Evolutionary conservation across 2,113 vertebrate species (phyloP).

Genomic region (Scatophagus argus): DNA sequence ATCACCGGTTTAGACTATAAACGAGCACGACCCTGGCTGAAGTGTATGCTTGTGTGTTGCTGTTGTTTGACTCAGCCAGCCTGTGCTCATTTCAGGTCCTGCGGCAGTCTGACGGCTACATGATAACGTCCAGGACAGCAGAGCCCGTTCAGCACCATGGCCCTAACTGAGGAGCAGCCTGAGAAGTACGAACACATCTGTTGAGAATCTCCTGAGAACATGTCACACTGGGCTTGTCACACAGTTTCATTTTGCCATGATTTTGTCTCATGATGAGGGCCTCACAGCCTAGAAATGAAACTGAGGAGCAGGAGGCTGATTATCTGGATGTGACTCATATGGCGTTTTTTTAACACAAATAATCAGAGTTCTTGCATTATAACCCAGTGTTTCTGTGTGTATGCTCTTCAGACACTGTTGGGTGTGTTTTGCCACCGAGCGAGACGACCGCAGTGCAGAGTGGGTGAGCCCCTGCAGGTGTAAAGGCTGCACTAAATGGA

Average conservation of each 20-base stretch:
- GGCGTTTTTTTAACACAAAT: background rate
- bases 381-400: too few relatives aligned
- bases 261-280: too few relatives aligned
- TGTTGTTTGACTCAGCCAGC: background rate
- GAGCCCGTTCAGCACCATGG: slow-evolving; percentile 64
- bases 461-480: slow-evolving; percentile 87
- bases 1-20: too few relatives aligned
- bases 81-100: background rate
- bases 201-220: too few relatives aligned
- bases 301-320: too few relatives aligned
- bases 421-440: slow-evolving; percentile 86
- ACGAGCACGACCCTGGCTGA: too few relatives aligned
- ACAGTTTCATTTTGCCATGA: background rate
- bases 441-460: slow-evolving; percentile 81
- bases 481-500: slow-evolving; percentile 87
- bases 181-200: slow-evolving; percentile 75
- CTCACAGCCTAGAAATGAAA: too few relatives aligned
- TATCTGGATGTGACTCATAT: too few relatives aligned
- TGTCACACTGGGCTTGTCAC: background rate
- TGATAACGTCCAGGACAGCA: slow-evolving; percentile 3
- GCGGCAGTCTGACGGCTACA: slow-evolving; percentile 17
- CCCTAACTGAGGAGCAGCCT: slow-evolving; percentile 73
- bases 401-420: slow-evolving; percentile 80
- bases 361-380: too few relatives aligned
- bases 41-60: too few relatives aligned